phyloP scores from a whole-genome alignment of 2,113 vertebrate species.

The Laticauda colubrina region DNA sequence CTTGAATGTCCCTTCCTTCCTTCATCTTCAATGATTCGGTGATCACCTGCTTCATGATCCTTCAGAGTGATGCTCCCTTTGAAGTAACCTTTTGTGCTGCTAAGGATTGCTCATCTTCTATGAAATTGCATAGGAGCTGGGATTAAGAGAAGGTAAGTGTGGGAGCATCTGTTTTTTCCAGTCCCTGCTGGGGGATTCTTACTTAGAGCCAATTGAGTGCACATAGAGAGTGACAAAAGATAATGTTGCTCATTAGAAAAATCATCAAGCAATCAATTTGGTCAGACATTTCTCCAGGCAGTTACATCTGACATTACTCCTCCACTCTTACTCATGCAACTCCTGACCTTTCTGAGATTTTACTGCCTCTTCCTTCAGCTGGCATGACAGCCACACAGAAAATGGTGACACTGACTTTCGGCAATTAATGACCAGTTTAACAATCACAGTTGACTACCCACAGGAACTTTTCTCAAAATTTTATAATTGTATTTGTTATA shows the following conservation, averaged over 20 bases:
- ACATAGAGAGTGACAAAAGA: background rate
- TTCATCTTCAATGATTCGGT: background rate
- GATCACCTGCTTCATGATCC: background rate
- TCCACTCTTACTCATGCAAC: background rate
- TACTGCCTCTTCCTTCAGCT: background rate
- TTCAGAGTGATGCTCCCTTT: background rate
- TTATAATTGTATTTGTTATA: background rate
- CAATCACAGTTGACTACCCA: background rate
- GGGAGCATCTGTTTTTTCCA: too few species aligned
- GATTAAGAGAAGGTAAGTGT: background rate
- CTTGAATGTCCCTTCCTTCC: background rate
- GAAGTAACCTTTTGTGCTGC: background rate
- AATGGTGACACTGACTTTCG: background rate
- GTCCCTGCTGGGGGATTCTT: background rate
- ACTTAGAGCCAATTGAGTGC: background rate
- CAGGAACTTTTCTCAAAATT: background rate
- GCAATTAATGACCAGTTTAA: background rate
- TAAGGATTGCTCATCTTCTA: too few species aligned
- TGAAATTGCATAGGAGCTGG: background rate
- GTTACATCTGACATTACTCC: background rate
- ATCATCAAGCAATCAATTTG: background rate
- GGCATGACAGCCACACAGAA: background rate
- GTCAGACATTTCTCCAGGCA: background rate
- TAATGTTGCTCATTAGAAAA: background rate
- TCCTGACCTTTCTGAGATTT: slow-evolving; percentile 6